Evolutionary conservation across 2,797 vertebrate species (phyloP), one percentile per base, ranked within the genome.

Genomic region (Neomorphus geoffroyi): DNA sequence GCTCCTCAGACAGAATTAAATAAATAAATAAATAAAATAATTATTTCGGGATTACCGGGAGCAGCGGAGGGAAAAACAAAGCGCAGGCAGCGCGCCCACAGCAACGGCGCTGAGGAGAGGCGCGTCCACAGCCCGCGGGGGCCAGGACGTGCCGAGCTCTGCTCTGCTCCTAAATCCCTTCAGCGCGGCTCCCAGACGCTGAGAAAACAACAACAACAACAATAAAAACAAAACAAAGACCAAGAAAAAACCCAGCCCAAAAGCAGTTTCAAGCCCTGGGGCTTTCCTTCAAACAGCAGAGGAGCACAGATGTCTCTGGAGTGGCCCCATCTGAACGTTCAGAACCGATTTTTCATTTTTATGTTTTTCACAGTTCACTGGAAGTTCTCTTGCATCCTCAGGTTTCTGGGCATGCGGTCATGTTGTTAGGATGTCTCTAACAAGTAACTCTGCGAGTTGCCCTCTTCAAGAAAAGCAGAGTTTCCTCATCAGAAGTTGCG

Each of bases 401-500:
- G 10, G 45, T 65, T 91, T 91, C 72, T 43, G 15, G 84, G 30
- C 72, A 9, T 1, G 2, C 33, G 10, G 30, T 16, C 24, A 43
- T 33, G 13, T 28, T 15, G 67, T 39, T 72, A 23, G 27, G 39
- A 43, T 54, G 85, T 75, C 46, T 62, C 33, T 66, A 66, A 51
- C 21, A 50, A 48, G 27, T 18, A 91, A 11, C 28, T 78, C 50
- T 2, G 13, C 18, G 6, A 33, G 16, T 32, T 50, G 45, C 53
- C 35, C 11, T 65, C 39, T 66, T 23, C 13, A 43, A 15, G 21
- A 13, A 60, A 65, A 85, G 5, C 4, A 0, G n/a, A 23, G 15
- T 22, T 85, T 87, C 10, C 35, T 41, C 0, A 0, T 24, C 6
- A 1, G 60, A 58, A 80, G 23, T 56, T 28, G 27, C 0, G 0